Base-by-base conservation (phyloP, 2,888 invertebrate genomes). In the Drosophila neonasuta region DNA sequence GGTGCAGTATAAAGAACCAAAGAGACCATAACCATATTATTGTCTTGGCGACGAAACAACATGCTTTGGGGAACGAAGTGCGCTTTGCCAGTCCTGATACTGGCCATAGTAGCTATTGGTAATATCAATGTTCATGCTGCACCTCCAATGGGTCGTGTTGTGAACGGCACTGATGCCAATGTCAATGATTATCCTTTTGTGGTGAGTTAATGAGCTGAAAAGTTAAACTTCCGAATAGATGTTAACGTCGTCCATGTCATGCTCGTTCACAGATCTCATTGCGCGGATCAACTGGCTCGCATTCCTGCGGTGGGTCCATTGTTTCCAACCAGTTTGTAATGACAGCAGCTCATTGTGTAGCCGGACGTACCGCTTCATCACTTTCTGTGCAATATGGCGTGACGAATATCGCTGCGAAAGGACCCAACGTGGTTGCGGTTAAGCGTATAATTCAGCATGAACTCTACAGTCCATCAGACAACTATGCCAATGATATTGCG, bases 401-500 rank as follows among this genome's bases (percentile, higher is more conserved):
- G 4, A 85, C 84, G 2, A 55, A 54, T 0, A 83, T 89, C 20
- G 64, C 11, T 44, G 9, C 74, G 0, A 29, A n/a, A 0, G 85
- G 86, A 10, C 68, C 72, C 10, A 90, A 89, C 71, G 74, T 89
- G 8, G 78, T 81, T 3, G 29, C 60, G 0, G 74, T 91, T 3
- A 74, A 79, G 34, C 72, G 76, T 2, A 76, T 90, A 15, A 83
- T 91, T n/a, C 70, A 77, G 29, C 92, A 91, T 44, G 86, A 89
- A 7, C 13, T 49, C 0, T 92, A 90, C 74, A 69, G 79, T 60
- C 77, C 74, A 0, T 3, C 0, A 5, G 60, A 68, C 0, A 68
- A 70, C 8, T 88, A 88, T 49, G 90, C 90, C 61, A 91, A 91
- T 60, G 92, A 92, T 39, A 90, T 91, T 13, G 89, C 91, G 4